phyloP scores from a whole-genome alignment of 64 coral and sea anemone species.

The Porites lutea region DNA sequence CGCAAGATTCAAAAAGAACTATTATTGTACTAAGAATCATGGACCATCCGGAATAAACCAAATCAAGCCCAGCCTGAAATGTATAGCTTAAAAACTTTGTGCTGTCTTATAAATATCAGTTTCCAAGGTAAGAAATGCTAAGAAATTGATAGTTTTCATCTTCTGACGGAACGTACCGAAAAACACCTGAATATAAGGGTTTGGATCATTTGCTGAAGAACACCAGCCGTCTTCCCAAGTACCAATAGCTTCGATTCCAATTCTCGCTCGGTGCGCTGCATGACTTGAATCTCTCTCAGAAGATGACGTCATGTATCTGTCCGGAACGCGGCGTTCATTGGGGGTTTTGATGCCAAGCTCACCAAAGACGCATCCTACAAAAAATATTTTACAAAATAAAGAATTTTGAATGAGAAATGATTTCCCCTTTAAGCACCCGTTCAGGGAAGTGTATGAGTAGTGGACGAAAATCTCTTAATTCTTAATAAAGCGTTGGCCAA shows the following conservation, averaged over 20 bases:
- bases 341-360: conserved; percentile 10
- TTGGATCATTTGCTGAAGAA: not conserved
- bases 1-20: too few relatives aligned
- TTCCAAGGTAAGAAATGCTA: too few relatives aligned
- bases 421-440: too few relatives aligned
- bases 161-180: not conserved
- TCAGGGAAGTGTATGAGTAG: too few relatives aligned
- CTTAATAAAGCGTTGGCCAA: too few relatives aligned
- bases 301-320: not conserved
- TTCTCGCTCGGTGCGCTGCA: not conserved
- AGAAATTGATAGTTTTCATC: too few relatives aligned
- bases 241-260: conserved; percentile 21
- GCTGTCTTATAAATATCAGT: too few relatives aligned
- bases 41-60: too few relatives aligned
- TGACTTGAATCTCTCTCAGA: conserved; percentile 5
- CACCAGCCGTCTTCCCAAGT: conserved; percentile 15
- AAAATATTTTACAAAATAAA: not conserved
- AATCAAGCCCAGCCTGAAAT: too few relatives aligned
- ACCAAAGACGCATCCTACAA: not conserved
- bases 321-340: not conserved
- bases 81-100: too few relatives aligned
- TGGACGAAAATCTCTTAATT: too few relatives aligned
- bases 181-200: conserved; percentile 5
- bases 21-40: too few relatives aligned
- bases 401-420: not conserved